phyloP scores from a whole-genome alignment of 2,888 invertebrate species.

The Erpobdella octoculata region DNA sequence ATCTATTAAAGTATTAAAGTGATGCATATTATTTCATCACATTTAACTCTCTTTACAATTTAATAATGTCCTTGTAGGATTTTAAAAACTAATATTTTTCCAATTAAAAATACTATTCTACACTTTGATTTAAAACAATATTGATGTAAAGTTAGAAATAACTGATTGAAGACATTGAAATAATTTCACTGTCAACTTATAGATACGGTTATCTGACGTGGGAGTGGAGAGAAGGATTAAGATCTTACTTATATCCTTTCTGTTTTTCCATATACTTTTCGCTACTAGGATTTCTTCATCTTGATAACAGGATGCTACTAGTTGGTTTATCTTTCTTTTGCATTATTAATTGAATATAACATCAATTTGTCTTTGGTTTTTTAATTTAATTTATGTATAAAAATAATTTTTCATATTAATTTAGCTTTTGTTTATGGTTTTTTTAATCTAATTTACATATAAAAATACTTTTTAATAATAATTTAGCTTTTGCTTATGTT shows the following conservation, averaged over 20 bases:
- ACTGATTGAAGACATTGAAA: neutral
- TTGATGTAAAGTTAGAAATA: neutral
- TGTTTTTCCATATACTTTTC: conserved; percentile 70
- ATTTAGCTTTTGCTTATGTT: too few species aligned
- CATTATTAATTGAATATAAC: too few species aligned
- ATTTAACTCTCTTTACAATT: neutral
- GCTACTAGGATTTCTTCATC: conserved; percentile 60
- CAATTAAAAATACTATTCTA: too few species aligned
- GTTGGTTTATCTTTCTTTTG: too few species aligned
- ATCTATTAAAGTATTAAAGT: neutral
- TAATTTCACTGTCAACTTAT: neutral
- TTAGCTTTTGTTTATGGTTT: too few species aligned
- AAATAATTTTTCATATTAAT: too few species aligned
- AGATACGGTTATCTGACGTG: conserved; percentile 81
- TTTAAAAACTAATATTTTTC: too few species aligned
- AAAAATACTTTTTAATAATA: too few species aligned
- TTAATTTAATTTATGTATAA: too few species aligned
- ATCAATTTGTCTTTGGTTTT: too few species aligned
- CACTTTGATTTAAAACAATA: neutral
- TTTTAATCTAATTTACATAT: neutral
- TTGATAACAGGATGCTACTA: conserved; percentile 61
- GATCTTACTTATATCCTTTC: conserved; percentile 78
- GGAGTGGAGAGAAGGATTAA: conserved; percentile 83
- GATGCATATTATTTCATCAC: neutral
- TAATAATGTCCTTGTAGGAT: too few species aligned